These are phyloP conservation scores for Charadrius vociferus DNA, from an alignment of 2,113 vertebrate species.

Conservation along the genomic window DNA sequence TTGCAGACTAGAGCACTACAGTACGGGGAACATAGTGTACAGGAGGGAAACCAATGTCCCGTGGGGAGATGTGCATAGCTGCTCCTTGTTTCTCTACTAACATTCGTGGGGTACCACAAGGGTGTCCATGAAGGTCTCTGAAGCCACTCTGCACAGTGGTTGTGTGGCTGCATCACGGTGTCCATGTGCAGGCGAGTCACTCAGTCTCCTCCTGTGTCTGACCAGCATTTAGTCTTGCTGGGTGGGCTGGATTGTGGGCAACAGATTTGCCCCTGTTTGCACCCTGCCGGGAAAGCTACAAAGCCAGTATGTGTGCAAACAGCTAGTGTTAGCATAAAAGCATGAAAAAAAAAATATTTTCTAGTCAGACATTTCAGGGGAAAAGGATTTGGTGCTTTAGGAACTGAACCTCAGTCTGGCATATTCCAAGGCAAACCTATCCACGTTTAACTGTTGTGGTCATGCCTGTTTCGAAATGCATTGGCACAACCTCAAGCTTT, in stretches of 20 bases:
- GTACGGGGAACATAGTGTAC: background rate
- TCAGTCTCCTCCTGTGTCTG: background rate
- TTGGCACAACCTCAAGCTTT: slow-evolving; percentile 4
- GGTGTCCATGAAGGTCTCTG: background rate
- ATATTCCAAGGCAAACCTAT: background rate
- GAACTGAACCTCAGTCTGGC: background rate
- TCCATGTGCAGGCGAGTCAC: background rate
- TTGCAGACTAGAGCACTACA: background rate
- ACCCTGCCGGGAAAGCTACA: slow-evolving; percentile 11
- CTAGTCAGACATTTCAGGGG: background rate
- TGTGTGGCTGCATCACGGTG: background rate
- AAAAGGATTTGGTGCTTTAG: background rate
- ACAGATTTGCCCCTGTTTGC: background rate
- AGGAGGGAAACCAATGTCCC: background rate
- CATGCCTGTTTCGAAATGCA: background rate
- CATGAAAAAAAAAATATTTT: background rate
- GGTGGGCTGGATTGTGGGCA: background rate
- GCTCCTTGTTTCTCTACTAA: background rate
- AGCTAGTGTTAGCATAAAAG: background rate
- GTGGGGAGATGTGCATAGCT: background rate
- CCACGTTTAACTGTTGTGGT: background rate
- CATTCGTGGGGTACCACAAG: background rate
- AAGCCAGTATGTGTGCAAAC: background rate
- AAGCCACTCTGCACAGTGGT: background rate
- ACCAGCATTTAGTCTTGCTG: background rate